phyloP scores from a whole-genome alignment of 2,113 vertebrate genomes.

The Clarias macrocephalus region DNA sequence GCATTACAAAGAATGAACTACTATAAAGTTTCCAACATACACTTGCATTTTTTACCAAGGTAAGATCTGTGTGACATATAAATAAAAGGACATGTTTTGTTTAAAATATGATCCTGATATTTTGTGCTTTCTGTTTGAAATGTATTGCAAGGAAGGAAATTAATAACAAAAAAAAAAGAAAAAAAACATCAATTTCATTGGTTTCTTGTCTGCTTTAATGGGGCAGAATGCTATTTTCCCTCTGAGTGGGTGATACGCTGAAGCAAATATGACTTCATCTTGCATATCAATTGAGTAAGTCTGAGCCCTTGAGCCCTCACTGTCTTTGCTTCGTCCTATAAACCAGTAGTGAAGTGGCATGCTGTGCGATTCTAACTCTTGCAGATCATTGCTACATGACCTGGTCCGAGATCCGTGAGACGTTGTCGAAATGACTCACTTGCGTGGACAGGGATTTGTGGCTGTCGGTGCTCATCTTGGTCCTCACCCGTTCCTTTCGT shows the following conservation, averaged over 20 bases:
- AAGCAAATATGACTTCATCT: background rate
- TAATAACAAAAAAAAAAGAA: background rate
- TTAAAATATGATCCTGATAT: background rate
- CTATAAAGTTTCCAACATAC: background rate
- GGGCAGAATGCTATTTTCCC: constrained; percentile 11
- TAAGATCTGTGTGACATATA: background rate
- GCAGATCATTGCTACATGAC: constrained; percentile 72
- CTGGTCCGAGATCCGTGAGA: constrained; percentile 87
- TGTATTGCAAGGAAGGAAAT: background rate
- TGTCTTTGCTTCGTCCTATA: background rate
- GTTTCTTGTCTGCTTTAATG: background rate
- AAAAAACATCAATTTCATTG: background rate
- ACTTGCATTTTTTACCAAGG: background rate
- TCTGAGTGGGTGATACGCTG: constrained; percentile 10
- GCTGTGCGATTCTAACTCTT: background rate
- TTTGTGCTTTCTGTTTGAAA: background rate
- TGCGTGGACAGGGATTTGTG: constrained; percentile 92
- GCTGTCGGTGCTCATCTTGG: constrained; percentile 82
- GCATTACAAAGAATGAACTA: background rate
- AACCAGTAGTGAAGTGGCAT: background rate
- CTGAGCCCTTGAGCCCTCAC: background rate
- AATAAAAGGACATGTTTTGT: background rate
- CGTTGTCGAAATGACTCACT: constrained; percentile 84
- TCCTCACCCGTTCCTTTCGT: constrained; percentile 70
- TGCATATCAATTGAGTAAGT: background rate